Evolutionary conservation across 2,113 vertebrate species (phyloP), one percentile per base, ranked within the genome.

Genomic region (Corapipo altera): DNA sequence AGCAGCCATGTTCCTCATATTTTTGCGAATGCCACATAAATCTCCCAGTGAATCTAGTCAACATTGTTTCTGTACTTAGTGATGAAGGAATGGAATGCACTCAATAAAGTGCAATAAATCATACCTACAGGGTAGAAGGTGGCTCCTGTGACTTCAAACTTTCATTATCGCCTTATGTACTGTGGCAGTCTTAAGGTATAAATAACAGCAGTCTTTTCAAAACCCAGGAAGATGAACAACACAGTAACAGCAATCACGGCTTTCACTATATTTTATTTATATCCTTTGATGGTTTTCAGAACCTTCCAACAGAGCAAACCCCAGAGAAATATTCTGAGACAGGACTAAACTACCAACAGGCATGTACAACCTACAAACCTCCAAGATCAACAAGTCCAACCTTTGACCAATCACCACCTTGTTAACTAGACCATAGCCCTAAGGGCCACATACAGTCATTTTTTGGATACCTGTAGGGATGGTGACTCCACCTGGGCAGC

Each of bases 321-420:
- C 35, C 83, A 43, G 44, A 49, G 59, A 76, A 89, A 67, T 57
- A 88, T 15, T 67, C 52, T 27, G 26, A 88, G 51, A 61, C 66
- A 66, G 32, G 18, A 86, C 15, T 62, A 33, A 72, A 54, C 43
- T 70, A 37, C 10, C 55, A 65, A 61, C 2, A 71, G 66, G 10
- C 2, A 5, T 7, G 24, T n/a, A 70, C 37, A 30, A 51, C 44
- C 48, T 88, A 33, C 15, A 62, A 54, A 27, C 14, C 39, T 69
- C 30, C 16, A 69, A 27, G 24, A 39, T 37, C 24, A 37, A 27
- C 15, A 16, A 12, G 14, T 62, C 39, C 39, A 69, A 8, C 30
- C 13, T 69, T 22, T 69, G 48, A 48, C 21, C 0, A 0, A 70
- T 12, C 18, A 19, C 11, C n/a, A 69, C 11, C 17, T 32, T 48